Conservation (phyloP, 2,797 vertebrate species). For the Anguilla obscura region DNA sequence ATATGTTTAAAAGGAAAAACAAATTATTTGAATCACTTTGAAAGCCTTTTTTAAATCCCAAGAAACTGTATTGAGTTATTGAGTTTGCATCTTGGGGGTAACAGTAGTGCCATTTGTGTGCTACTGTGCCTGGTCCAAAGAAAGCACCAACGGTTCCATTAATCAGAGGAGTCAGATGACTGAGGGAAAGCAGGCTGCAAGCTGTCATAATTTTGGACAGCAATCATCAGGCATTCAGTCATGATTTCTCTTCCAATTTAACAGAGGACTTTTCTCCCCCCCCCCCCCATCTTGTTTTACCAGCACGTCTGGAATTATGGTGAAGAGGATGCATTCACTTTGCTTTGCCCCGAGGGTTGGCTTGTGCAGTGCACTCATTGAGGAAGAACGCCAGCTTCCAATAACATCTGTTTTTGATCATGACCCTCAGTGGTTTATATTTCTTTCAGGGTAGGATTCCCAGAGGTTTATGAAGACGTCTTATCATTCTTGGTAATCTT, state of each 20-base stretch:
- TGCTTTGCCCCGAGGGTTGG: background rate
- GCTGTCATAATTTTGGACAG: background rate
- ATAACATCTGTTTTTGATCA: constrained; percentile 8
- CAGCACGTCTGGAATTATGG: background rate
- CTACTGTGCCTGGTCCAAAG: background rate
- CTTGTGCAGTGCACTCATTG: background rate
- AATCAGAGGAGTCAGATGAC: background rate
- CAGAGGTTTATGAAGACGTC: background rate
- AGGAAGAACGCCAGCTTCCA: background rate
- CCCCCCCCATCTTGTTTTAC: background rate
- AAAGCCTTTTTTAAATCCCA: background rate
- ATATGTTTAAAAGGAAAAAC: too few species aligned
- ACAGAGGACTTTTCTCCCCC: background rate
- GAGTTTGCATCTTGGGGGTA: too few species aligned
- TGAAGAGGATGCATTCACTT: constrained; percentile 9
- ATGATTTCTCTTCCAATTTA: background rate
- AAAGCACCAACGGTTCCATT: background rate
- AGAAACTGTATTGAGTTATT: background rate
- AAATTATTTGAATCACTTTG: too few species aligned
- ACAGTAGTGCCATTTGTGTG: background rate
- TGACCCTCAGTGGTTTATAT: background rate
- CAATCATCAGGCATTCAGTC: background rate
- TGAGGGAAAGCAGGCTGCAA: background rate
- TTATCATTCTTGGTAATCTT: constrained; percentile 7
- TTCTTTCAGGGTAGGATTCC: background rate